Conservation (phyloP, 2,797 vertebrate genomes). For the Hybognathus amarus region DNA sequence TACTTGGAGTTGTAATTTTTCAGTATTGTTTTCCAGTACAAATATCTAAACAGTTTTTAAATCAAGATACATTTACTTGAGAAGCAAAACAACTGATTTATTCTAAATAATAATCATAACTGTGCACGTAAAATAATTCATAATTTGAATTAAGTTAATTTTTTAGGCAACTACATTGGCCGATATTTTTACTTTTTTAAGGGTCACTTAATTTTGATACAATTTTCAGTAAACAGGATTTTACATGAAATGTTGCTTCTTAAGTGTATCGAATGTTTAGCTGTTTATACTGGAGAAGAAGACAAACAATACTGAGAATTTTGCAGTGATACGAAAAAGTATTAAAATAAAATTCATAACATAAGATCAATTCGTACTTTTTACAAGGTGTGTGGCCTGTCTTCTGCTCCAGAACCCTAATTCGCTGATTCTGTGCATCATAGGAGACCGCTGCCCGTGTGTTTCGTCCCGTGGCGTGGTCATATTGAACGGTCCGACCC, state of each 20-base stretch:
- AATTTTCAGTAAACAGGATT: background rate
- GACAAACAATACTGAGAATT: background rate
- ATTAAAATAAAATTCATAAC: background rate
- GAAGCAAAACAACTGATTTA: background rate
- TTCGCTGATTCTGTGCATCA: constrained; percentile 82
- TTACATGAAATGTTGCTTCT: background rate
- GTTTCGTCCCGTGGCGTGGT: constrained; percentile 86
- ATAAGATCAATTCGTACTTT: constrained; percentile 74
- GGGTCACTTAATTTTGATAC: background rate
- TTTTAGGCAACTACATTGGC: background rate
- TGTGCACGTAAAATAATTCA: too few relatives aligned
- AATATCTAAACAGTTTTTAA: background rate
- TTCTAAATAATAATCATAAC: too few relatives aligned
- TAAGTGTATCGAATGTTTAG: background rate
- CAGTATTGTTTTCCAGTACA: background rate
- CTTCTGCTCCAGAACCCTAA: constrained; percentile 87
- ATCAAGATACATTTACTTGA: background rate
- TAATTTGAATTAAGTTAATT: background rate
- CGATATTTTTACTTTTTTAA: background rate
- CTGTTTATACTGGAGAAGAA: background rate
- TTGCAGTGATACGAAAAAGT: background rate
- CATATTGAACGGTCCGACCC: constrained; percentile 85
- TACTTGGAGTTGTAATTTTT: background rate
- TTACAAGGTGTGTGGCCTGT: constrained; percentile 92
- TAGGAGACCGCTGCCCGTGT: constrained; percentile 84